phyloP scores from a whole-genome alignment of 2,888 invertebrate species.

The Drosophila limbata region DNA sequence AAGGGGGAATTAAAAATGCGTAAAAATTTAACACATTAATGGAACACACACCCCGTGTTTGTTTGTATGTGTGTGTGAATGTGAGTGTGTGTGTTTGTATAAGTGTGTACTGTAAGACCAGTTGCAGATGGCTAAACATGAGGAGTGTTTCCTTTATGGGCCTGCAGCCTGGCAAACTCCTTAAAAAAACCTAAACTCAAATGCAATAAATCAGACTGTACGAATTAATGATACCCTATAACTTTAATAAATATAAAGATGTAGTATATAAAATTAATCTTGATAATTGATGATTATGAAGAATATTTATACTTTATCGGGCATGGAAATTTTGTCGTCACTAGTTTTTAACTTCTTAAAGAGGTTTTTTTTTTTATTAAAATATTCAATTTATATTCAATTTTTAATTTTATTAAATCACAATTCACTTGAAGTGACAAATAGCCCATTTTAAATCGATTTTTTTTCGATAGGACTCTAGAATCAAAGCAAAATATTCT shows the following conservation, averaged over 20 bases:
- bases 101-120: constrained; percentile 42
- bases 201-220: neutral
- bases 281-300: neutral
- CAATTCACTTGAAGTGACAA: too few relatives aligned
- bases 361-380: too few relatives aligned
- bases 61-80: neutral
- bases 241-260: too few relatives aligned
- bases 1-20: constrained; percentile 71
- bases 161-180: neutral
- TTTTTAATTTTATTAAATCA: too few relatives aligned
- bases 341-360: too few relatives aligned
- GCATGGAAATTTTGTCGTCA: too few relatives aligned
- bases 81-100: neutral
- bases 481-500: too few relatives aligned
- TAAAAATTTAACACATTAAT: constrained; percentile 59
- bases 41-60: constrained; percentile 37
- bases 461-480: too few relatives aligned
- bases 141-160: constrained; percentile 16
- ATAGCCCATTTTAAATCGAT: too few relatives aligned
- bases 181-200: neutral
- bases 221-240: neutral
- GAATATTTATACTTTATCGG: neutral
- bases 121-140: constrained; percentile 39
- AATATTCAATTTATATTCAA: too few relatives aligned
- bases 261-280: too few relatives aligned